Evolutionary conservation across 2,797 vertebrate genomes (phyloP).

Genomic region (Pantherophis alleghaniensis): DNA sequence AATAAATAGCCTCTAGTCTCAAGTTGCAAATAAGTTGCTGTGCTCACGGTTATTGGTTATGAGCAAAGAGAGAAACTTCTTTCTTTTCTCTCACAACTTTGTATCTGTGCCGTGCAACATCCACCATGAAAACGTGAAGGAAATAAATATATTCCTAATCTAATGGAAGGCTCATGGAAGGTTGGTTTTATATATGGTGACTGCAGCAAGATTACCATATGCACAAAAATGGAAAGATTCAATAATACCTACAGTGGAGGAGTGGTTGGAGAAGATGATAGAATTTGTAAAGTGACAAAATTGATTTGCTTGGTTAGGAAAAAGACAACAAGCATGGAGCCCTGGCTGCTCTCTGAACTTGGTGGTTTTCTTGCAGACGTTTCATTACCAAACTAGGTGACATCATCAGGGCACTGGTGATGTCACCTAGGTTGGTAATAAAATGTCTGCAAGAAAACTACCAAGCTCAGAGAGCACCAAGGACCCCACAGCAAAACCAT

Average conservation of each 20-base stretch:
- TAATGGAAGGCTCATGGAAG: neutral
- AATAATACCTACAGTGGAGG: neutral
- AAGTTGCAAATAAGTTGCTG: conserved; percentile 1
- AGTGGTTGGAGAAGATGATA: neutral
- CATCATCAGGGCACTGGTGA: neutral
- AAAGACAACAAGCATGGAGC: too few relatives aligned
- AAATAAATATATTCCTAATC: neutral
- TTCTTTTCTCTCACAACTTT: neutral
- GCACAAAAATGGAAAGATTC: neutral
- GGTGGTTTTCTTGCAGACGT: too few relatives aligned
- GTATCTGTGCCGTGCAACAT: conserved; percentile 37
- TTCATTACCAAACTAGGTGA: too few relatives aligned
- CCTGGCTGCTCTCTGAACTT: too few relatives aligned
- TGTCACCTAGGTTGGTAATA: neutral
- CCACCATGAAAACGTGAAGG: conserved; percentile 11
- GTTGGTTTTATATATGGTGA: neutral
- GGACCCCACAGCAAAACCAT: neutral
- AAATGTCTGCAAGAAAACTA: neutral
- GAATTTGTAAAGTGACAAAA: too few relatives aligned
- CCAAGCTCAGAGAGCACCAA: neutral
- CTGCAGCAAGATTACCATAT: neutral
- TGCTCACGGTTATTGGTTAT: conserved; percentile 18
- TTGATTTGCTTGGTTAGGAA: too few relatives aligned
- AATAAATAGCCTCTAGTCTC: conserved; percentile 15
- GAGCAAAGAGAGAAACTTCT: conserved; percentile 12